A percentile compares a stretch with the other conserved stretches of the same genome.
These are phyloP conservation scores for Ennomos fuscantarius DNA, from an alignment of 2,888 invertebrate genomes.

Conservation along the genomic window DNA sequence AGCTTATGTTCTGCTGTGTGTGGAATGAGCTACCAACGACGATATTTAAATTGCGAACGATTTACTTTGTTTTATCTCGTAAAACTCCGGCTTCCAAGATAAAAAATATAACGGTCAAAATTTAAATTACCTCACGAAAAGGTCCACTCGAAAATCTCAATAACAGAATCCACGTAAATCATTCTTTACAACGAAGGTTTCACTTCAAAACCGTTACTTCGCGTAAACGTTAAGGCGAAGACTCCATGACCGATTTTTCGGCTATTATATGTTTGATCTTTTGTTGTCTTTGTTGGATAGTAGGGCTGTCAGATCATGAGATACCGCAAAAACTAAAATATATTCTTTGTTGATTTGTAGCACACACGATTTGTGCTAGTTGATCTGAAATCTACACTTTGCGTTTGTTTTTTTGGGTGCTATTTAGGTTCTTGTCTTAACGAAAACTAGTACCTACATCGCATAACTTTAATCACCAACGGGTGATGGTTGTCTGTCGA, in stretches of 20 bases:
- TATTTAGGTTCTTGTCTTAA: too few relatives aligned
- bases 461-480: too few relatives aligned
- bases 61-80: neutral
- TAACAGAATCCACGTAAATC: slow-evolving; percentile 28
- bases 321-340: slow-evolving; percentile 13
- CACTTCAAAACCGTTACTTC: slow-evolving; percentile 22
- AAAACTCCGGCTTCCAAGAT: slow-evolving; percentile 5
- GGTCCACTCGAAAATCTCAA: slow-evolving; percentile 10
- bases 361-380: slow-evolving; percentile 10
- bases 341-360: slow-evolving; percentile 14
- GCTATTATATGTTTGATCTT: slow-evolving; percentile 32
- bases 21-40: too few relatives aligned
- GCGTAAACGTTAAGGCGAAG: slow-evolving; percentile 24
- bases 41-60: too few relatives aligned
- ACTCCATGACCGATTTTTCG: slow-evolving; percentile 34
- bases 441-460: too few relatives aligned
- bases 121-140: slow-evolving; percentile 16
- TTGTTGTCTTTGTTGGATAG: slow-evolving; percentile 30
- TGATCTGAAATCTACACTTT: slow-evolving; percentile 9
- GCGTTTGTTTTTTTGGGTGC: neutral
- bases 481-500: too few relatives aligned
- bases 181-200: slow-evolving; percentile 26
- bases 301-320: slow-evolving; percentile 32
- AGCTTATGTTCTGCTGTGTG: too few relatives aligned
- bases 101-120: slow-evolving; percentile 16